Conservation (phyloP, 2,888 invertebrate species). For the Spodoptera littoralis region DNA sequence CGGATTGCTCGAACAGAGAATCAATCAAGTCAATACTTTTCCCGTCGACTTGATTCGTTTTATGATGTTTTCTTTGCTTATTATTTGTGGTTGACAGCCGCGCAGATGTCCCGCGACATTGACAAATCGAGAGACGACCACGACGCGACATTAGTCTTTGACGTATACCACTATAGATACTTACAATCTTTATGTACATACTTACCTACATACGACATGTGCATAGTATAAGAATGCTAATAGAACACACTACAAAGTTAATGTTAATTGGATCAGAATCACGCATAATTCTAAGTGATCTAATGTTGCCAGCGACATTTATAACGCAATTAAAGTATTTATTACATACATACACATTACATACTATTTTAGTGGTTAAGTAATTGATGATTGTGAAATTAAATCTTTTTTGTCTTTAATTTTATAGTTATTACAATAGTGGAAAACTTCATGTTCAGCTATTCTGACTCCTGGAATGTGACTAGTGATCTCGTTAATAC, state of each 20-base stretch:
- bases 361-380: too few relatives aligned
- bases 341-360: too few relatives aligned
- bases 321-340: too few relatives aligned
- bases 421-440: too few relatives aligned
- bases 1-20: slow-evolving; percentile 20
- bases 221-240: slow-evolving; percentile 6
- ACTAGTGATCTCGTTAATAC: too few relatives aligned
- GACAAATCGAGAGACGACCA: slow-evolving; percentile 80
- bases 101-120: slow-evolving; percentile 77
- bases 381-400: too few relatives aligned
- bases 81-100: slow-evolving; percentile 71
- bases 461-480: too few relatives aligned
- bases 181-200: slow-evolving; percentile 8
- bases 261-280: too few relatives aligned
- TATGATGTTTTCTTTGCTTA: slow-evolving; percentile 57
- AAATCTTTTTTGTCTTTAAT: background rate
- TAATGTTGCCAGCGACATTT: too few relatives aligned
- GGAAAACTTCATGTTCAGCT: too few relatives aligned
- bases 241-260: slow-evolving; percentile 3
- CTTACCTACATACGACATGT: background rate
- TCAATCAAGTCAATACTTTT: slow-evolving; percentile 43
- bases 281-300: too few relatives aligned
- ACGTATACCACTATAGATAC: slow-evolving; percentile 48
- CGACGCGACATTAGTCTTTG: slow-evolving; percentile 72
- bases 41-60: slow-evolving; percentile 48